These are phyloP conservation scores for Lucilia sericata DNA, from an alignment of 1,140 invertebrate species.

Conservation along the genomic window DNA sequence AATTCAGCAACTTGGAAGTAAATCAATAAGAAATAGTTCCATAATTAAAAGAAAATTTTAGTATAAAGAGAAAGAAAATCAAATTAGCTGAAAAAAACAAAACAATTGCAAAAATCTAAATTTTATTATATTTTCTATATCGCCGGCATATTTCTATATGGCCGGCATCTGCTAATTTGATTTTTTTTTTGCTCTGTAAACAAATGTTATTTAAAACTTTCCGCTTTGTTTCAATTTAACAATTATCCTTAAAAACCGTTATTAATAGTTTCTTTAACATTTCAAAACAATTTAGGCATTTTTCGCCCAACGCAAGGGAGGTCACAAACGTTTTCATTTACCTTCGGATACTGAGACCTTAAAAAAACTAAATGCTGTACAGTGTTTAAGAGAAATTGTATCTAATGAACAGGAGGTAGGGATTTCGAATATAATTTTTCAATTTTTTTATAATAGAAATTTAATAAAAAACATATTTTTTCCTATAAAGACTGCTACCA, in stretches of 20 bases:
- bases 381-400: constrained; percentile 69
- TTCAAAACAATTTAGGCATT: constrained; percentile 47
- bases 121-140: no score
- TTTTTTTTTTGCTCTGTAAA: background rate
- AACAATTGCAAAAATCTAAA: no score
- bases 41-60: constrained; percentile 19
- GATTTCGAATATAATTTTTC: background rate
- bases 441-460: background rate
- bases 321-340: constrained; percentile 46
- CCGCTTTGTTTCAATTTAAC: no score
- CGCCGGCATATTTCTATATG: no score
- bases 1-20: constrained; percentile 54
- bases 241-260: background rate
- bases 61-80: background rate
- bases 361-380: constrained; percentile 71
- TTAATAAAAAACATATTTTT: background rate
- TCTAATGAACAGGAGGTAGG: constrained; percentile 72
- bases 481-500: constrained; percentile 67
- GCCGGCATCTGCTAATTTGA: background rate
- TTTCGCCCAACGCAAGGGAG: constrained; percentile 49
- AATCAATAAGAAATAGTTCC: constrained; percentile 39
- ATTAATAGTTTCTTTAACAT: constrained; percentile 28
- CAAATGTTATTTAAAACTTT: no score
- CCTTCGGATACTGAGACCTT: constrained; percentile 68
- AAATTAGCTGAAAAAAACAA: no score